phyloP scores from a whole-genome alignment of 2,113 vertebrate genomes.

The Forbesichthys papilliferus region DNA sequence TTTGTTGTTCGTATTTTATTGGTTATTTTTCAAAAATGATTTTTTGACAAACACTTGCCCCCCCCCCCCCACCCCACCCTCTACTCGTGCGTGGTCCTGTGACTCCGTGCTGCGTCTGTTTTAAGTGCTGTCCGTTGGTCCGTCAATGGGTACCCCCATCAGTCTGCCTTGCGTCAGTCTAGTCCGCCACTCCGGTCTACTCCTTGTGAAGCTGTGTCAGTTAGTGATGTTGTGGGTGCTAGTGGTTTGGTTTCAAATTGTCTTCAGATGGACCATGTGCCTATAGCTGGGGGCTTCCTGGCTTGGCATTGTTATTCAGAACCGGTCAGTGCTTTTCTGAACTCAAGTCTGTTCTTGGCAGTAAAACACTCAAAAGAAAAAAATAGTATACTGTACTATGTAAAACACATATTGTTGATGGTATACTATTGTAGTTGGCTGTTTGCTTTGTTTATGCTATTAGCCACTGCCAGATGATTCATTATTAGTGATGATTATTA shows the following conservation, averaged over 20 bases:
- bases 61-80: constrained; percentile 32
- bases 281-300: constrained; percentile 59
- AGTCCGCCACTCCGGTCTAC: constrained; percentile 55
- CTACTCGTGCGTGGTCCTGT: constrained; percentile 61
- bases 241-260: constrained; percentile 33
- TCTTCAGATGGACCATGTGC: constrained; percentile 60
- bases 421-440: no score
- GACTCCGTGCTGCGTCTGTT: constrained; percentile 64
- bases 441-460: no score
- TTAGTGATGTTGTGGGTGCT: constrained; percentile 67
- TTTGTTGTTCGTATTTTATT: constrained; percentile 47
- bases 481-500: no score
- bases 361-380: no score
- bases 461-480: no score
- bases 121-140: constrained; percentile 70
- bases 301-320: constrained; percentile 36
- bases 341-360: no score
- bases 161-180: constrained; percentile 43
- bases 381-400: no score
- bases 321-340: no score
- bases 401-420: no score
- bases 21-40: constrained; percentile 50
- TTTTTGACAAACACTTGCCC: constrained; percentile 62
- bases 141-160: constrained; percentile 55
- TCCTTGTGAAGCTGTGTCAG: constrained; percentile 69